phyloP scores from a whole-genome alignment of 1,140 invertebrate genomes.

The Palaemon carinicauda region DNA sequence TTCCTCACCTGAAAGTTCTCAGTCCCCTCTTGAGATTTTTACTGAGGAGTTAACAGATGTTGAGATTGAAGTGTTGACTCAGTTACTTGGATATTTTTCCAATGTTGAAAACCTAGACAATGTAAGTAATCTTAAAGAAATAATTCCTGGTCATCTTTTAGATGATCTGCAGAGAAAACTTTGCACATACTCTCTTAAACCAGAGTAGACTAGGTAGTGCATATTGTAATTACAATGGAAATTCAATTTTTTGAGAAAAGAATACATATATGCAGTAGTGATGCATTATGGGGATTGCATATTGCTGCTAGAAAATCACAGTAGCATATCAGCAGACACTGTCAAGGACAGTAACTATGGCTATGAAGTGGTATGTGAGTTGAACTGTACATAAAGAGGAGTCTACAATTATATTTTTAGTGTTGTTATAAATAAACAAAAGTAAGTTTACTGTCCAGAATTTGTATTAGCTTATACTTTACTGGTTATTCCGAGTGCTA shows the following conservation, averaged over 20 bases:
- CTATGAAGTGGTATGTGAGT: too few relatives aligned
- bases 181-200: conserved; percentile 46
- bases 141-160: conserved; percentile 35
- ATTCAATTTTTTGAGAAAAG: neutral
- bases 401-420: too few relatives aligned
- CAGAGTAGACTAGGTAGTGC: neutral
- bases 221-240: neutral
- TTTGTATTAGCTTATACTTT: too few relatives aligned
- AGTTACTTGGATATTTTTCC: conserved; percentile 34
- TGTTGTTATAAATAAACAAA: too few relatives aligned
- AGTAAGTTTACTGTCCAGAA: too few relatives aligned
- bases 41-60: conserved; percentile 42
- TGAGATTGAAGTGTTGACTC: conserved; percentile 45
- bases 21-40: conserved; percentile 39
- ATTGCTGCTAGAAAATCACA: too few relatives aligned
- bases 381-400: too few relatives aligned
- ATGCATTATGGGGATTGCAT: too few relatives aligned
- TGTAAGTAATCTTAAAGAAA: conserved; percentile 39
- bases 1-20: conserved; percentile 44
- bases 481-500: too few relatives aligned
- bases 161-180: conserved; percentile 43
- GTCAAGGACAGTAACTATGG: too few relatives aligned
- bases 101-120: conserved; percentile 50
- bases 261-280: too few relatives aligned
- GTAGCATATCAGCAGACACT: too few relatives aligned